These are phyloP conservation scores for Perca fluviatilis DNA, from an alignment of 2,113 vertebrate species.

Conservation along the genomic window DNA sequence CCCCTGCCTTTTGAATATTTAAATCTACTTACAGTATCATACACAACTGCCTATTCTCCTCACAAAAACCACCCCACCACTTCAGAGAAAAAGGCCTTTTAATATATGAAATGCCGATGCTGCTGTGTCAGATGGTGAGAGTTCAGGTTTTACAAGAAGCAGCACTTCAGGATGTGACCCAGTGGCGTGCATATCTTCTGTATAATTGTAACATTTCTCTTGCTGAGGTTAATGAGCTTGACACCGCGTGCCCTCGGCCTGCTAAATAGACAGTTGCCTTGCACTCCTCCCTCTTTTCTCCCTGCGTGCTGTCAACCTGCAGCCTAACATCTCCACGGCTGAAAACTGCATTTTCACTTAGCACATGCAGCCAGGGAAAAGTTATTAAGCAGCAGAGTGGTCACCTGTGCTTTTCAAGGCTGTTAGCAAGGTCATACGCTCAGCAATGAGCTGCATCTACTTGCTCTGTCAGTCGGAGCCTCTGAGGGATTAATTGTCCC, in stretches of 20 bases:
- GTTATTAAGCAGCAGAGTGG: slow-evolving; percentile 86
- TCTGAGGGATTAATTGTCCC: slow-evolving; percentile 92
- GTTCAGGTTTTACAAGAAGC: slow-evolving; percentile 74
- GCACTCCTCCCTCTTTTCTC: slow-evolving; percentile 60
- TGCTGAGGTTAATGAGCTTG: slow-evolving; percentile 80
- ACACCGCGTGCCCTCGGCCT: slow-evolving; percentile 65
- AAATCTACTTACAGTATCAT: slow-evolving; percentile 63
- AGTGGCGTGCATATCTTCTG: slow-evolving; percentile 67
- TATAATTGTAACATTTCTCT: slow-evolving; percentile 74
- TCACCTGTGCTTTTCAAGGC: slow-evolving; percentile 87
- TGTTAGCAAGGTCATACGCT: slow-evolving; percentile 88
- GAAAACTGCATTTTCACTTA: slow-evolving; percentile 69
- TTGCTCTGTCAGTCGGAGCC: slow-evolving; percentile 87
- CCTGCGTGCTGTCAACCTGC: slow-evolving; percentile 58
- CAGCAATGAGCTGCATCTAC: slow-evolving; percentile 88
- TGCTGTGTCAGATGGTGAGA: slow-evolving; percentile 71
- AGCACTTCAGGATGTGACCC: slow-evolving; percentile 76
- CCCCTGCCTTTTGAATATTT: slow-evolving; percentile 64
- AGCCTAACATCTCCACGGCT: slow-evolving; percentile 42
- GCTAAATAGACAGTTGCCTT: slow-evolving; percentile 63
- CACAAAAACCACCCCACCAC: slow-evolving; percentile 45
- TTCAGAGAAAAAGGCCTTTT: slow-evolving; percentile 65
- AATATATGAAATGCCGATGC: slow-evolving; percentile 69
- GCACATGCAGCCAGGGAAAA: slow-evolving; percentile 78
- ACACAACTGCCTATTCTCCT: slow-evolving; percentile 53